These are phyloP conservation scores for Periplaneta americana DNA, from an alignment of 1,140 invertebrate genomes.

Conservation along the genomic window DNA sequence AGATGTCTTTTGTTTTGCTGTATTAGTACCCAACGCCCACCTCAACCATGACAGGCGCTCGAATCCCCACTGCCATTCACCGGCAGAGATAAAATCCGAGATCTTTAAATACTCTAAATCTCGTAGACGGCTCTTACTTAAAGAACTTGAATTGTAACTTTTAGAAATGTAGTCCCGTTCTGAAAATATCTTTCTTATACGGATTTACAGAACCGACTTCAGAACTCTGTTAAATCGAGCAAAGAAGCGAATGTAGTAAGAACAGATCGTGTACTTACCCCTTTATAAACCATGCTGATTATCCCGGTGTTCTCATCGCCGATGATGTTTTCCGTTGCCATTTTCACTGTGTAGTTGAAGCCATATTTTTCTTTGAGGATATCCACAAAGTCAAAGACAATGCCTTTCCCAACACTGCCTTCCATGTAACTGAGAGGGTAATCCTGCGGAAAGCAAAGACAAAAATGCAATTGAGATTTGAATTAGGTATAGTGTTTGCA, in stretches of 20 bases:
- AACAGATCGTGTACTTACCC: slow-evolving; percentile 39
- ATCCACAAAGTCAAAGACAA: slow-evolving; percentile 66
- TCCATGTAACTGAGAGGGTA: not conserved
- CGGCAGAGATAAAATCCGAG: no score
- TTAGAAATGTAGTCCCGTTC: not conserved
- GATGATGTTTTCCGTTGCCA: slow-evolving; percentile 50
- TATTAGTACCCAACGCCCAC: no score
- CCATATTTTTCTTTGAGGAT: slow-evolving; percentile 59
- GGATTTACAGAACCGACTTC: not conserved
- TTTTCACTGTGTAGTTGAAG: slow-evolving; percentile 62
- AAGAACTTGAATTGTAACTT: not conserved
- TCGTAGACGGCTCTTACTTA: not conserved
- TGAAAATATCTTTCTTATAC: not conserved
- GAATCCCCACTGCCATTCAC: no score
- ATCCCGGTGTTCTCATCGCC: slow-evolving; percentile 50
- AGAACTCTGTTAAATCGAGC: not conserved
- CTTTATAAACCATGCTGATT: slow-evolving; percentile 48
- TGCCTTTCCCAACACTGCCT: slow-evolving; percentile 51
- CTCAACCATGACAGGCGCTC: no score
- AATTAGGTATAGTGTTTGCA: no score
- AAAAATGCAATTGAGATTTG: no score
- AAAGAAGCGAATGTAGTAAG: not conserved
- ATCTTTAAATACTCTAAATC: not conserved
- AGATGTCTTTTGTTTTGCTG: no score
- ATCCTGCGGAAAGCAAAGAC: no score